Percentiles rank a stretch among this genome's conserved stretches.
phyloP scores from a whole-genome alignment of 1,140 invertebrate species.

The Pseudoatta argentina region DNA sequence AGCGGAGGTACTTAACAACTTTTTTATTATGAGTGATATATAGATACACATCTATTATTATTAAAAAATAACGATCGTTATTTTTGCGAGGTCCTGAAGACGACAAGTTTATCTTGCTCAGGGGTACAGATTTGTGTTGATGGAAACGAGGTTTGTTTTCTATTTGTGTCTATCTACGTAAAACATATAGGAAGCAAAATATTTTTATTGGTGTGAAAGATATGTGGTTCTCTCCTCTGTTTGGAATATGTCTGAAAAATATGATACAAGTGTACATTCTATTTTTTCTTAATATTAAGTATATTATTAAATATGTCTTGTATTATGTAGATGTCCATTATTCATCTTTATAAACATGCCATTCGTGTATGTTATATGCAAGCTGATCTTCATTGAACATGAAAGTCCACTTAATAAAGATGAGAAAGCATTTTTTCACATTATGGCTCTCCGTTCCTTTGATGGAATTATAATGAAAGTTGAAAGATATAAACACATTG shows the following conservation, averaged over 20 bases:
- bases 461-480: neutral
- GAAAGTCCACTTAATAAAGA: slow-evolving; percentile 43
- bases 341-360: neutral
- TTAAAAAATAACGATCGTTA: neutral
- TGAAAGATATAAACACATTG: neutral
- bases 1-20: neutral
- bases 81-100: neutral
- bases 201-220: slow-evolving; percentile 22
- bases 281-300: neutral
- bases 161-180: neutral
- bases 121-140: neutral
- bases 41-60: slow-evolving; percentile 23
- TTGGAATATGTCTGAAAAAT: neutral
- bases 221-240: neutral
- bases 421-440: slow-evolving; percentile 7
- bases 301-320: slow-evolving; percentile 28
- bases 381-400: slow-evolving; percentile 12
- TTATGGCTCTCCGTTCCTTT: neutral
- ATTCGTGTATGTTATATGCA: neutral
- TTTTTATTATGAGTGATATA: neutral
- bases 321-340: slow-evolving; percentile 29
- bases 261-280: neutral
- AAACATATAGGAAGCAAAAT: slow-evolving; percentile 19
- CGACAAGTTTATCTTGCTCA: neutral
- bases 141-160: neutral